phyloP scores from a whole-genome alignment of 2,113 vertebrate genomes.

The Silurus meridionalis region DNA sequence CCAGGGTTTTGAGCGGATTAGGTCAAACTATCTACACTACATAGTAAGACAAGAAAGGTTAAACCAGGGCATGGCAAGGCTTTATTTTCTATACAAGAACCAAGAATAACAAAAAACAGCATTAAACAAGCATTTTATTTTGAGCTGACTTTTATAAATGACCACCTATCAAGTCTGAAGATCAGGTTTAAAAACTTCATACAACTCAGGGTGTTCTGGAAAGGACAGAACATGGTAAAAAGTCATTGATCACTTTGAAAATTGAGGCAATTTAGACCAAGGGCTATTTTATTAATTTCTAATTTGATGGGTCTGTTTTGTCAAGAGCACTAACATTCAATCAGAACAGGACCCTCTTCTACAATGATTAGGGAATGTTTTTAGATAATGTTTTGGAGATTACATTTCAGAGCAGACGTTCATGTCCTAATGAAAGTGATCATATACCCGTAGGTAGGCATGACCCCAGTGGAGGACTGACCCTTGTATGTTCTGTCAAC shows the following conservation, averaged over 20 bases:
- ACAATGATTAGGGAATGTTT: not conserved
- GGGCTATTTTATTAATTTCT: not conserved
- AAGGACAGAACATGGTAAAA: not conserved
- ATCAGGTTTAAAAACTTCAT: not conserved
- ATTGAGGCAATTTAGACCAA: not conserved
- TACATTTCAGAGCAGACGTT: not conserved
- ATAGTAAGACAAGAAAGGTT: not conserved
- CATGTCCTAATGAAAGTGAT: constrained; percentile 4
- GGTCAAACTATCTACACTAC: not conserved
- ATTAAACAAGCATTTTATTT: not conserved
- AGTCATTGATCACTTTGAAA: not conserved
- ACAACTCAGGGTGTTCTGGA: not conserved
- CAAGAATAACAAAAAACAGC: not conserved
- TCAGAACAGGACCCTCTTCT: not conserved
- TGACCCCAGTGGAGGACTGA: constrained; percentile 56
- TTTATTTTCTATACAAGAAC: not conserved
- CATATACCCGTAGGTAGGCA: not conserved
- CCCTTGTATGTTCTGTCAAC: not conserved
- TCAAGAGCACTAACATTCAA: not conserved
- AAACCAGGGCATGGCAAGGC: not conserved
- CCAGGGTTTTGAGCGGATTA: not conserved
- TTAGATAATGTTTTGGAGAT: not conserved
- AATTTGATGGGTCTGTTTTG: not conserved
- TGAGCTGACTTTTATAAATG: not conserved
- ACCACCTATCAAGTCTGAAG: not conserved